phyloP scores from a whole-genome alignment of 2,113 vertebrate genomes.

The Maccullochella peelii region DNA sequence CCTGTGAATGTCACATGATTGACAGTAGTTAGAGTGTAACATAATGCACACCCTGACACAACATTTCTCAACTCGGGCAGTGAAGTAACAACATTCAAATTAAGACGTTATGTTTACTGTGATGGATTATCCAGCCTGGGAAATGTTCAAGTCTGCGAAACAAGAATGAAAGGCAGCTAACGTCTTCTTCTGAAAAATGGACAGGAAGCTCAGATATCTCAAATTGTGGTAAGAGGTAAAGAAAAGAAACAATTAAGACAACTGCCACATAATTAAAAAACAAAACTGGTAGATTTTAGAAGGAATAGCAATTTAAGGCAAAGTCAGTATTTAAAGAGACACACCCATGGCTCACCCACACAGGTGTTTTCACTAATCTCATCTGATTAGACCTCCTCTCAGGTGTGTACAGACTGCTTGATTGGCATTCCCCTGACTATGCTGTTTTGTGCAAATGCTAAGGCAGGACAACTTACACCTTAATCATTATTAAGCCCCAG shows the following conservation, averaged over 20 bases:
- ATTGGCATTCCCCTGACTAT: background rate
- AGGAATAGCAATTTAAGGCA: background rate
- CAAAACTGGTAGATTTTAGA: background rate
- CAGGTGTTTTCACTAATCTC: background rate
- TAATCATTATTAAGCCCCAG: background rate
- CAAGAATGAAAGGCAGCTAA: constrained; percentile 22
- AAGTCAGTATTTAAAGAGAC: constrained; percentile 6
- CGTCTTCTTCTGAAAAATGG: background rate
- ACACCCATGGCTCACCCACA: background rate
- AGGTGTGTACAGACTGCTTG: background rate
- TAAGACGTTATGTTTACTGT: constrained; percentile 22
- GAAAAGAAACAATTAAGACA: constrained; percentile 20
- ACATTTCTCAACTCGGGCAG: background rate
- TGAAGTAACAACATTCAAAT: constrained; percentile 20
- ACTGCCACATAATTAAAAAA: constrained; percentile 16
- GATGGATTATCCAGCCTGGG: constrained; percentile 7
- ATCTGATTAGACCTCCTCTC: background rate
- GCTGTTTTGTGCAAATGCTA: constrained; percentile 10
- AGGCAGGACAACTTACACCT: background rate
- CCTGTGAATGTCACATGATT: background rate
- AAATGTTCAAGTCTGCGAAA: background rate
- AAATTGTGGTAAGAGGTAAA: constrained; percentile 3
- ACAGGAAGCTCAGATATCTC: constrained; percentile 16
- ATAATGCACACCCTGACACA: background rate
- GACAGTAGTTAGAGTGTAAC: constrained; percentile 20